Evolutionary conservation across 2,888 invertebrate species (phyloP), one percentile per base, ranked within the genome.

Genomic region (Odontothrips loti): DNA sequence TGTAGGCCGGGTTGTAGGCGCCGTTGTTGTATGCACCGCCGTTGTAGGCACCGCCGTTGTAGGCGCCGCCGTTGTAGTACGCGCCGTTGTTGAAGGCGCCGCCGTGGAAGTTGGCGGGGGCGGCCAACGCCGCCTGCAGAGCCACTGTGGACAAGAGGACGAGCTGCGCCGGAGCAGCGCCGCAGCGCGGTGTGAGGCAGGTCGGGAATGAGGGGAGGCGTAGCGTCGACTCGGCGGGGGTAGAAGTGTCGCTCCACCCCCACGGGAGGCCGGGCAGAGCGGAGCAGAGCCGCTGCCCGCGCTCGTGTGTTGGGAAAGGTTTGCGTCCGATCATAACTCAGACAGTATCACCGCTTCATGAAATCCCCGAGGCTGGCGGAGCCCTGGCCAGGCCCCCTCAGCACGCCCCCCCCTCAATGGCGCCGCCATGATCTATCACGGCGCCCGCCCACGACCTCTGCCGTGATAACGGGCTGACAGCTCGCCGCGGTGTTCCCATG

Each of bases 61-160:
- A 48, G 9, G 27, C 48, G 80, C 80, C 34, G 51, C 80, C 34
- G 51, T 23, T 10, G 63, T 63, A 63, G 9, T 27, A 29, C 23
- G 79, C 79, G 27, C 47, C 43, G 80, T 80, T 34, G 80, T 51
- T 47, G 58, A 23, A 63, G 68, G 79, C 47, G 34, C 79, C 27
- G 27, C 34, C 51, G 20, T 51, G 51, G 51, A 17, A 17, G 51
- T 51, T 68, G 51, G 81, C 81, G 9, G 80, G 79, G 20, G 82
- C 81, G 10, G 81, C 82, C 17, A 79, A 79, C 1, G 79, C 80
- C n/a, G 82, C 81, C 83, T 80, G 43, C 63, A 81, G 63, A 34
- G 83, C 80, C 27, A 81, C 80, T 68, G 80, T 43, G 12, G 82
- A 81, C 23, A 80, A 51, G 79, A 27, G 79, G 79, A 34, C 12